phyloP scores from a whole-genome alignment of 1,140 invertebrate species.

The Rhopalosiphum maidis region DNA sequence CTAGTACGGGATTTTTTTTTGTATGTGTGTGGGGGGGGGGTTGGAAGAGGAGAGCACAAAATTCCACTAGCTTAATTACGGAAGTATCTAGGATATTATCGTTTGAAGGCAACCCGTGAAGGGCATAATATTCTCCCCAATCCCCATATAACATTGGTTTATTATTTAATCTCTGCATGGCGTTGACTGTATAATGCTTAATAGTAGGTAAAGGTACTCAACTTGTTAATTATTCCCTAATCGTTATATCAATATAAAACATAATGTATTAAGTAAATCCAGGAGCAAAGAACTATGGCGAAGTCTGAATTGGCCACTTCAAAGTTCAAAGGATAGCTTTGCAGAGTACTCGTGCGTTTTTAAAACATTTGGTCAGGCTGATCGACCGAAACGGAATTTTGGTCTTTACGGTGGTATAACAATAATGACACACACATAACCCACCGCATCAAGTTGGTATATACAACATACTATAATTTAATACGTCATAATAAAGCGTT shows the following conservation, averaged over 20 bases:
- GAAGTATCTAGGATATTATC: not conserved
- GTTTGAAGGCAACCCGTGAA: not conserved
- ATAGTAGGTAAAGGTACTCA: not conserved
- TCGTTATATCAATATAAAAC: too few relatives aligned
- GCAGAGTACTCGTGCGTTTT: not conserved
- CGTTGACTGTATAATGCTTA: not conserved
- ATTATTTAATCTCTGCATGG: not conserved
- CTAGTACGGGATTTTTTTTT: not conserved
- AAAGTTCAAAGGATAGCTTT: not conserved
- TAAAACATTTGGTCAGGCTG: not conserved
- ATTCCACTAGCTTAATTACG: not conserved
- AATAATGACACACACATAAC: not conserved
- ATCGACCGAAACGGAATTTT: not conserved
- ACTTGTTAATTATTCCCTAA: not conserved
- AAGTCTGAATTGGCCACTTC: not conserved
- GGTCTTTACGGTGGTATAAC: not conserved
- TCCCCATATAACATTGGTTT: not conserved
- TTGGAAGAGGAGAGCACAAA: not conserved
- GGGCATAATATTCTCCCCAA: not conserved
- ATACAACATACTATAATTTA: not conserved
- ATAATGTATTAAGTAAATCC: not conserved
- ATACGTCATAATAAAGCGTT: conserved; percentile 1
- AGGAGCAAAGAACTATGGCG: not conserved
- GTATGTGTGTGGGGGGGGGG: too few relatives aligned
- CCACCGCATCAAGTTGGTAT: not conserved